Base-by-base conservation (phyloP, 2,797 vertebrate species). In the Meriones psammophilus region DNA sequence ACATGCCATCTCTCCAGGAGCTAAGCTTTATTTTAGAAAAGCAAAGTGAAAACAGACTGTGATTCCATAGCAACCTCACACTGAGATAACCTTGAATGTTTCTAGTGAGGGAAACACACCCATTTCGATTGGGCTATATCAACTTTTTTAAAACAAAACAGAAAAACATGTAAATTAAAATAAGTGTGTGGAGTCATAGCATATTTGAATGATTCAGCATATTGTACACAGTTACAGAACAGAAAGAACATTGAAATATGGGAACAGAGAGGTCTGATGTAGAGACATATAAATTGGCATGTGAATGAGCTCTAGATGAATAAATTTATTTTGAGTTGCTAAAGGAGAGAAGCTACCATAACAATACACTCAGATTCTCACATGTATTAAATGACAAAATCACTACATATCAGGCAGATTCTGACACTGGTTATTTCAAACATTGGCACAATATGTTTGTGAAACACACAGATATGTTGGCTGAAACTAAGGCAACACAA, bases 351-450 rank as follows among this genome's bases (percentile, higher is more conserved):
- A 89, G 26, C 17, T 62, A 54, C 50, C 28, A 62, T 73, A 62
- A 89, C 30, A 78, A 78, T 42, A 36, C 0, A 79, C 71, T 92
- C 54, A 92, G 54, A 64, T 91, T 56, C 24, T 66, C 74, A 80
- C 5, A 68, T 42, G 13, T 33, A 74, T 66, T 73, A 26, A 69
- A 20, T 91, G 33, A 77, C 42, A 36, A 86, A 58, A 28, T 77
- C 36, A 77, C 36, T 6, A 26, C 14, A 93, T 54, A 33, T 30
- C 33, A 69, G n/a, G 46, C 33, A 76, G 36, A 28, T 87, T 76
- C 33, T 80, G 20, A 79, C 80, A 86, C 3, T 60, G 50, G 20
- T 50, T 36, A 92, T 92, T 94, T 76, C 74, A 87, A 80, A 89
- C 58, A n/a, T 85, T 78, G 62, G 33, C 26, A 60, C 15, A 77